Conservation (phyloP, 2,797 vertebrate species). For the Coluber constrictor region DNA sequence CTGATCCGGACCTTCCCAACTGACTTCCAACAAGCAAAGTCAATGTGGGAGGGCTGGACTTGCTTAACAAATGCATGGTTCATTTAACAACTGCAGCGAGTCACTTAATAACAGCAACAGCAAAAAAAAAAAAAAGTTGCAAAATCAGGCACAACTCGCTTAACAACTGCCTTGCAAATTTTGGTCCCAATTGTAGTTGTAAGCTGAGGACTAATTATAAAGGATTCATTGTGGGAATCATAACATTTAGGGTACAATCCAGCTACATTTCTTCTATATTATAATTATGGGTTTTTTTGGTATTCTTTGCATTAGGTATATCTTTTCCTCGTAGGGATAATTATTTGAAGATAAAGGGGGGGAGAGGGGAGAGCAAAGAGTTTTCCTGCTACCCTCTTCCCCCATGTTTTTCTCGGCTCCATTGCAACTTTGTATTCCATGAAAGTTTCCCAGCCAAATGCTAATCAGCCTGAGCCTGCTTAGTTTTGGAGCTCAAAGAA, state of each 20-base stretch:
- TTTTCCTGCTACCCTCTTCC: neutral
- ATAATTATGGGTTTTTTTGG: neutral
- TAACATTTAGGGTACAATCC: neutral
- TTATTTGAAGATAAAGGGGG: neutral
- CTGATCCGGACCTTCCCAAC: neutral
- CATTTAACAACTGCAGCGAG: neutral
- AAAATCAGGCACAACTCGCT: neutral
- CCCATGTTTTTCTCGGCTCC: neutral
- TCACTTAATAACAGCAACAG: neutral
- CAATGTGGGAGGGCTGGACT: neutral
- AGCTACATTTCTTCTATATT: neutral
- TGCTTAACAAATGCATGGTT: neutral
- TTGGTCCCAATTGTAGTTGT: neutral
- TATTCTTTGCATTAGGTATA: neutral
- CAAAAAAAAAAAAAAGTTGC: neutral
- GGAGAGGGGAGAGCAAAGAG: neutral
- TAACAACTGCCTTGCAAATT: neutral
- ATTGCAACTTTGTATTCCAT: neutral
- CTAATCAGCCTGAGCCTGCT: neutral
- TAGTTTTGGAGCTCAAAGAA: neutral
- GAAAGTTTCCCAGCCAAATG: neutral
- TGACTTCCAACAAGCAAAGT: neutral
- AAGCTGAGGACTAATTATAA: neutral
- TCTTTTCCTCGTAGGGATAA: neutral
- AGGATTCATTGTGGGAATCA: neutral